Evolutionary conservation across 2,797 vertebrate species (phyloP), one percentile per base, ranked within the genome.

Genomic region (Peromyscus aztecus): DNA sequence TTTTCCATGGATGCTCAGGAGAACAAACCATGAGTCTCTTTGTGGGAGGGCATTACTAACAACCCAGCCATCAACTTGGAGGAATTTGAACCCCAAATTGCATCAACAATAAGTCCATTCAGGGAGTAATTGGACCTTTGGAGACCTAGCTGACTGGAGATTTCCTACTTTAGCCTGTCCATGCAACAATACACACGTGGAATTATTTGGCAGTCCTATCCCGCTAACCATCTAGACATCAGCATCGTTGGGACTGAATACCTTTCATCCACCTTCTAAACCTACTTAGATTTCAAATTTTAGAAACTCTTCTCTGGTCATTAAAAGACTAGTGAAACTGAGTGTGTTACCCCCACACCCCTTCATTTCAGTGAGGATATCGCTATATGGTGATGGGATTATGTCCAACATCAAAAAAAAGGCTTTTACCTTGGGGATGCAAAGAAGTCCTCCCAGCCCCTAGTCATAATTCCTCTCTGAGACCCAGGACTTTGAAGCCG

Each of bases 301-400:
- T n/a, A 11, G 37, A 86, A 94, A 83, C 37, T 49, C 34, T 85
- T 94, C 84, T 55, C 19, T 37, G 29, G 73, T 90, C 34, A 81
- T 40, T 88, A 91, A 94, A 82, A 85, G 34, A 91, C 49, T 87
- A 19, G 55, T 80, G 57, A 93, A 93, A 94, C 6, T 21, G 89
- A 88, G 73, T 61, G 14, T 52, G 21, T 84, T 93, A 63, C 4
- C 34, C 9, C 82, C 37, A 65, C 67, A 46, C 43, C 65, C 80
- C 90, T 91, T 94, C 90, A 89, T 94, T 95, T 96, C 77, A 90
- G 17, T 49, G 80, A 95, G 29, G 46, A 77, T 69, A 82, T 24
- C 80, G 2, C 9, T 84, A 2, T 90, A 71, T 83, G 13, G 59
- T 46, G n/a, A 7, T 21, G 27, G 55, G 27, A 23, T 71, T 67